Evolutionary conservation across 2,888 invertebrate genomes (phyloP).

Genomic region (Ennomos erosarius): DNA sequence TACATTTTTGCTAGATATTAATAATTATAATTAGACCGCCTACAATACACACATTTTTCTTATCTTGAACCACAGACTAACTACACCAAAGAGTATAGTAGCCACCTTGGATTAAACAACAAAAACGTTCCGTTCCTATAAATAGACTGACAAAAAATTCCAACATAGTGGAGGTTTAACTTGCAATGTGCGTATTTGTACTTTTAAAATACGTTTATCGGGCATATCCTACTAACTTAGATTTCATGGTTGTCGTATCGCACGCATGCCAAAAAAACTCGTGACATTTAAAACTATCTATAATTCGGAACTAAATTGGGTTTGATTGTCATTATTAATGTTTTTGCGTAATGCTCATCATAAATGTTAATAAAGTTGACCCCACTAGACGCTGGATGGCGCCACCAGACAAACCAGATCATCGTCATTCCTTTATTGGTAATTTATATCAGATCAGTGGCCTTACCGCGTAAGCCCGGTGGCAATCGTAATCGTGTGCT

Average conservation of each 20-base stretch:
- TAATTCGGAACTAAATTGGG: slow-evolving; percentile 24
- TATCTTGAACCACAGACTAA: too few species aligned
- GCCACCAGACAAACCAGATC: slow-evolving; percentile 11
- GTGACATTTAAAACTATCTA: slow-evolving; percentile 19
- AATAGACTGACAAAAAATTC: too few species aligned
- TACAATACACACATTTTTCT: too few species aligned
- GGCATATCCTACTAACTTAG: slow-evolving; percentile 1
- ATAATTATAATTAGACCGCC: too few species aligned
- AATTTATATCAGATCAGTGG: too few species aligned
- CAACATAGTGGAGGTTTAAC: slow-evolving; percentile 11
- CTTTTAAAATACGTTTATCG: not conserved
- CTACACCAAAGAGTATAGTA: too few species aligned
- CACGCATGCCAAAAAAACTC: slow-evolving; percentile 14
- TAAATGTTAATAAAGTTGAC: slow-evolving; percentile 20
- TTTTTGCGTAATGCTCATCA: slow-evolving; percentile 12
- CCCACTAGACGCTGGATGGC: slow-evolving; percentile 17
- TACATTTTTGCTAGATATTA: too few species aligned
- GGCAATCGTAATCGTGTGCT: too few species aligned
- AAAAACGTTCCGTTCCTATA: too few species aligned
- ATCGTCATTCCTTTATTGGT: too few species aligned
- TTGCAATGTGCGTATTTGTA: not conserved
- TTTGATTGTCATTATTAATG: slow-evolving; percentile 17
- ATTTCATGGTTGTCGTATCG: slow-evolving; percentile 14
- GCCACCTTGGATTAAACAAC: too few species aligned
- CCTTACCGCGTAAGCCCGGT: too few species aligned